phyloP scores from a whole-genome alignment of 2,888 invertebrate genomes.

The Pseudococcus viburni region DNA sequence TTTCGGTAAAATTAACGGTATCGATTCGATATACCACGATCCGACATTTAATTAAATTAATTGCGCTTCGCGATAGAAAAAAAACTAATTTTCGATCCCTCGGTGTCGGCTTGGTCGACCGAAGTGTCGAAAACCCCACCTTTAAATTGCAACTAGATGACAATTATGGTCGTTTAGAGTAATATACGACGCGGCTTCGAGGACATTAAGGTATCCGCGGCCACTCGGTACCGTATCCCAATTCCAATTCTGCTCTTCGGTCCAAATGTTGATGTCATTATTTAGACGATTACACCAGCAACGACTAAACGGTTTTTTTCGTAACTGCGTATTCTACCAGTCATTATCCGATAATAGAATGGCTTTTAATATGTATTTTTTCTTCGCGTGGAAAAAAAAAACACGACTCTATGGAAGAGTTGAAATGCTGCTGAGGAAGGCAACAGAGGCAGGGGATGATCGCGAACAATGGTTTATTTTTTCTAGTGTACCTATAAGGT shows the following conservation, averaged over 20 bases:
- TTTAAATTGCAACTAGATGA: slow-evolving; percentile 61
- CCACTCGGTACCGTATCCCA: slow-evolving; percentile 10
- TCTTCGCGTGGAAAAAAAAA: not conserved
- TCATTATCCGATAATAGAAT: slow-evolving; percentile 58
- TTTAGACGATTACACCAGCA: slow-evolving; percentile 57
- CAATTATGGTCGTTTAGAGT: slow-evolving; percentile 60
- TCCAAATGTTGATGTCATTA: slow-evolving; percentile 63
- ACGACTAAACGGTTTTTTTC: slow-evolving; percentile 58
- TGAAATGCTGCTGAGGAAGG: not conserved
- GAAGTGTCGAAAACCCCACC: slow-evolving; percentile 55
- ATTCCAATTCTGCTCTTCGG: not conserved
- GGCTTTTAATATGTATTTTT: slow-evolving; percentile 21
- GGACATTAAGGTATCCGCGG: slow-evolving; percentile 14
- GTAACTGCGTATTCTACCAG: slow-evolving; percentile 22
- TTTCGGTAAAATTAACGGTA: not conserved
- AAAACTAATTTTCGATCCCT: not conserved
- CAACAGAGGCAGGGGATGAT: not conserved
- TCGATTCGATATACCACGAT: not conserved
- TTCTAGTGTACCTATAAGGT: not conserved
- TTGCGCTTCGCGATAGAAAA: not conserved
- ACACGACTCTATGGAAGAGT: not conserved
- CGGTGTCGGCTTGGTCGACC: not conserved
- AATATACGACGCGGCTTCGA: slow-evolving; percentile 58
- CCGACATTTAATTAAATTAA: not conserved
- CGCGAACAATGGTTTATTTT: slow-evolving; percentile 48